Evolutionary conservation across 2,797 vertebrate genomes (phyloP).

Genomic region (Muscicapa comitata): DNA sequence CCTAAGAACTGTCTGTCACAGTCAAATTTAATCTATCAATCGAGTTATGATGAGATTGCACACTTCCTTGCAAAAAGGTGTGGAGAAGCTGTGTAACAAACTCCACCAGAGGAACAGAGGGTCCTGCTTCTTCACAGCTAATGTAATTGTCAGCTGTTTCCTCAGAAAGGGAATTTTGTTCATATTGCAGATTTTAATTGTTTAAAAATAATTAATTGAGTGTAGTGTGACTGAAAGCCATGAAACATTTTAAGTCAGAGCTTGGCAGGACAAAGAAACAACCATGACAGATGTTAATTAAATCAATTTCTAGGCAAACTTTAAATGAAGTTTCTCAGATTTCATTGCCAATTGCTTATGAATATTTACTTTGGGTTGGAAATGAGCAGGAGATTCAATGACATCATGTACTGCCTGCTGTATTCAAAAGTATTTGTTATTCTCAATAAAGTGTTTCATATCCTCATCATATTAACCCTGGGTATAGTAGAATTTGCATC

Average conservation of each 20-base stretch:
- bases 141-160: background rate
- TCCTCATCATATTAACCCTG: background rate
- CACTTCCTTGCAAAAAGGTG: background rate
- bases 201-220: background rate
- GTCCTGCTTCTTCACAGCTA: background rate
- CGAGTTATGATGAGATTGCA: background rate
- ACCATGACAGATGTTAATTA: background rate
- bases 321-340: background rate
- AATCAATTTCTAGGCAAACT: background rate
- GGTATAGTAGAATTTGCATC: background rate
- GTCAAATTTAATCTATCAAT: background rate
- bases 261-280: background rate
- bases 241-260: background rate
- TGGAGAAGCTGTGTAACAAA: background rate
- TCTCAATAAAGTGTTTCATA: background rate
- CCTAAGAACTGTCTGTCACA: background rate
- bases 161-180: background rate
- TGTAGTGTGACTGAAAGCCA: background rate
- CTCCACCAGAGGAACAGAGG: background rate
- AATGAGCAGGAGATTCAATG: background rate
- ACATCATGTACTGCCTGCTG: background rate
- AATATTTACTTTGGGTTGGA: background rate
- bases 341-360: background rate
- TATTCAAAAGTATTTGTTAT: background rate
- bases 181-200: background rate